Evolutionary conservation across 2,797 vertebrate species (phyloP), one percentile per base, ranked within the genome.

Genomic region (Pipistrellus kuhlii): DNA sequence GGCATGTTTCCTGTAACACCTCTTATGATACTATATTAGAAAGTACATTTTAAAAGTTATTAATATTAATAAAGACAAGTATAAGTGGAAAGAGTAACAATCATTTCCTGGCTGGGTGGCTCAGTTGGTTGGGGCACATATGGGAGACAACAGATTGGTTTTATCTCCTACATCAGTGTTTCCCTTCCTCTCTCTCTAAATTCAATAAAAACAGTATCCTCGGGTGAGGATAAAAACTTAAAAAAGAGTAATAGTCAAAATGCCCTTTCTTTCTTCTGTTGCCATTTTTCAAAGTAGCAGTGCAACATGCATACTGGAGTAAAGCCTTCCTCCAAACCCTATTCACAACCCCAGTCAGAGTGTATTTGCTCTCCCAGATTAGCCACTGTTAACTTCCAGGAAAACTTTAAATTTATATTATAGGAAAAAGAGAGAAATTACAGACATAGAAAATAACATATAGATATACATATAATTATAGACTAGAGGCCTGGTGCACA

Each of bases 11-110:
- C n/a, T 11, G 5, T 62, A 23, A 64, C 9, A 81, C 1, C 76
- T 86, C 41, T 92, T 87, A 12, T 55, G 62, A 71, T 25, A 71
- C 62, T 64, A 10, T 51, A 64, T 64, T 78, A 41, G 12, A 71
- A 95, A 73, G 7, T 35, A 92, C 9, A 41, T 68, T 76, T 93
- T 55, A 46, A 68, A 88, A 46, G 59, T 72, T 68, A 38, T 69
- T 73, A 32, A 18, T 48, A 72, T 62, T 73, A 62, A 32, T 82
- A 62, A 46, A 8, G 35, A 41, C 51, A 82, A 92, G 23, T 6
- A 57, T 27, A 57, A 90, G 48, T 44, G 64, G 78, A 46, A 82
- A 48, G 21, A 71, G 10, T 66, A 55, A 77, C 0, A 85, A 13
- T 48, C 46, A 81, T 53, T n/a, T n/a, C 62, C 15, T 64, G 30